Percentiles rank a stretch among this genome's conserved stretches.
These are phyloP conservation scores for Perdita meconis DNA, from an alignment of 2,888 invertebrate species.

Conservation along the genomic window DNA sequence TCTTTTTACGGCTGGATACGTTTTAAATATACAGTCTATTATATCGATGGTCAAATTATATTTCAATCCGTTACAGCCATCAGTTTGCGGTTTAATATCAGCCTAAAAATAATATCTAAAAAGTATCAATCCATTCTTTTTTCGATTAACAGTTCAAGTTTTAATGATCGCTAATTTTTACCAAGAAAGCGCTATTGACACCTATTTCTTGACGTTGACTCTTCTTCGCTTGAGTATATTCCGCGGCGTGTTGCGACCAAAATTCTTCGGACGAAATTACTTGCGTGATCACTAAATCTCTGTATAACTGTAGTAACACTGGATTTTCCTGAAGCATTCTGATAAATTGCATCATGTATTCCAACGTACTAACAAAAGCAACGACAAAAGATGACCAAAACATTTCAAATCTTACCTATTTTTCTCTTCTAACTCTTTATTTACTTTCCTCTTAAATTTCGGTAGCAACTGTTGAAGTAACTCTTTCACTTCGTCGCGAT, in stretches of 20 bases:
- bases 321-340: slow-evolving; percentile 95
- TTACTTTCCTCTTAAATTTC: slow-evolving; percentile 96
- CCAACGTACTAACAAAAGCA: background rate
- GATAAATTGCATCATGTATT: slow-evolving; percentile 18
- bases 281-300: slow-evolving; percentile 98
- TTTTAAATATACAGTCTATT: slow-evolving; percentile 99
- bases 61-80: slow-evolving; percentile 97
- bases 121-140: background rate
- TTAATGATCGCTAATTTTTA: slow-evolving; percentile 72
- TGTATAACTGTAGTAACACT: slow-evolving; percentile 95
- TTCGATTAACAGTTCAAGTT: background rate
- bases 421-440: slow-evolving; percentile 95
- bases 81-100: slow-evolving; percentile 98
- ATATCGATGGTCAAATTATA: slow-evolving; percentile 99
- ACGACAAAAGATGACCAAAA: background rate
- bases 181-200: slow-evolving; percentile 88
- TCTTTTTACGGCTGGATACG: slow-evolving; percentile 98
- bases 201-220: slow-evolving; percentile 94
- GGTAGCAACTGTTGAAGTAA: slow-evolving; percentile 95
- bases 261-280: slow-evolving; percentile 99
- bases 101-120: slow-evolving; percentile 88
- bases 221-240: slow-evolving; percentile 90
- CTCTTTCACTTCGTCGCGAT: slow-evolving; percentile 97
- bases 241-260: slow-evolving; percentile 95
- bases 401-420: slow-evolving; percentile 86